Evolutionary conservation across 2,797 vertebrate genomes (phyloP).

Genomic region (Ctenopoma multispine): DNA sequence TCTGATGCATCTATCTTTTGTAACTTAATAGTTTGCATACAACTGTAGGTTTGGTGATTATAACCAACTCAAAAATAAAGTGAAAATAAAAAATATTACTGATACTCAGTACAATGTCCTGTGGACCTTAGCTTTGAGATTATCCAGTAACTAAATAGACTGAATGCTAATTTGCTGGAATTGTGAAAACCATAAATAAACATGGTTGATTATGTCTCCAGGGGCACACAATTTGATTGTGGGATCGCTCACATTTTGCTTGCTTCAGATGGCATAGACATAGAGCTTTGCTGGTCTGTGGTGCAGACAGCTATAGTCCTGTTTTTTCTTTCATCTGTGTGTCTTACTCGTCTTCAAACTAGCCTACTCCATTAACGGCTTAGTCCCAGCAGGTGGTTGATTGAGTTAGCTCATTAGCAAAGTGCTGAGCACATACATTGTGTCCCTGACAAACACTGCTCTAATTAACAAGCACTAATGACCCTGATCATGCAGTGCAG

Average conservation of each 20-base stretch:
- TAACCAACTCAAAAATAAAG: background rate
- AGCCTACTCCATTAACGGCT: constrained; percentile 65
- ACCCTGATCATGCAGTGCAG: constrained; percentile 55
- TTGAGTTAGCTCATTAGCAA: constrained; percentile 81
- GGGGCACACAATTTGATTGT: background rate
- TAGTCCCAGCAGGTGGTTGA: constrained; percentile 80
- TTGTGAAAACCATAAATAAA: constrained; percentile 15
- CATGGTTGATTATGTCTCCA: background rate
- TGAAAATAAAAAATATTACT: background rate
- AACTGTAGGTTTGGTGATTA: background rate
- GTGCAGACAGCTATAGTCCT: constrained; percentile 1
- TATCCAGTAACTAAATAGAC: background rate
- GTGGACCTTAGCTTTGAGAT: background rate
- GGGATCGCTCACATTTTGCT: constrained; percentile 21
- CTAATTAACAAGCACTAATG: constrained; percentile 82
- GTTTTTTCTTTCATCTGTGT: constrained; percentile 45
- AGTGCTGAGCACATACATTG: constrained; percentile 80
- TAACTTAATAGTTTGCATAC: background rate
- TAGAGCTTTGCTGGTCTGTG: constrained; percentile 2
- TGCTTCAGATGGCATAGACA: constrained; percentile 32
- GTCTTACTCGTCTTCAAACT: constrained; percentile 51
- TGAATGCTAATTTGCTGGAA: background rate
- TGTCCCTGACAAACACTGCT: constrained; percentile 71
- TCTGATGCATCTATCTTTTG: background rate
- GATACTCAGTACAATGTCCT: background rate